phyloP scores from a whole-genome alignment of 2,797 vertebrate genomes.

The Enteromius trimaculatus region DNA sequence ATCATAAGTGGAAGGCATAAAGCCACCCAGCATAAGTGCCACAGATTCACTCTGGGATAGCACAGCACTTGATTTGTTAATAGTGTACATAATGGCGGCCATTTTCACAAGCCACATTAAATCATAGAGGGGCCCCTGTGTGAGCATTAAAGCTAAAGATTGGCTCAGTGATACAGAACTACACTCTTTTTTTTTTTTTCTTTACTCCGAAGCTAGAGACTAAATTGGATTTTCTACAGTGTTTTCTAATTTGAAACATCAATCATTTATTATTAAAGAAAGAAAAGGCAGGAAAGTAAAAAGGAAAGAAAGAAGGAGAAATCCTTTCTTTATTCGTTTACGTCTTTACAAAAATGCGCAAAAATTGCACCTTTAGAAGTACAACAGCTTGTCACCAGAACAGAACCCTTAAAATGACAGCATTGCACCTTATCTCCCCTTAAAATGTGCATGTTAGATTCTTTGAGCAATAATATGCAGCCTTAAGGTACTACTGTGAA shows the following conservation, averaged over 20 bases:
- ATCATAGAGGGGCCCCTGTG: slow-evolving; percentile 84
- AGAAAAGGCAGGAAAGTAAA: slow-evolving; percentile 63
- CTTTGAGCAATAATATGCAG: neutral
- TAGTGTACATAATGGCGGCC: slow-evolving; percentile 88
- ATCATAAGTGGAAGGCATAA: slow-evolving; percentile 80
- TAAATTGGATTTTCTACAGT: slow-evolving; percentile 94
- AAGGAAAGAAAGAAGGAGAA: slow-evolving; percentile 50
- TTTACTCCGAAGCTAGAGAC: slow-evolving; percentile 86
- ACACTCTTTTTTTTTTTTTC: slow-evolving; percentile 74
- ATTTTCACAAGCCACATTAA: slow-evolving; percentile 88
- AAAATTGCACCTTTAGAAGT: neutral
- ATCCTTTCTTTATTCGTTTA: neutral
- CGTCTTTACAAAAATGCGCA: neutral
- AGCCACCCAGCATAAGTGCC: slow-evolving; percentile 75
- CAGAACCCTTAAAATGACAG: neutral
- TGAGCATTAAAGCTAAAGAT: slow-evolving; percentile 74
- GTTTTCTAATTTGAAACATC: slow-evolving; percentile 94
- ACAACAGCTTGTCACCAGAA: neutral
- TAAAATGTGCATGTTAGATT: neutral
- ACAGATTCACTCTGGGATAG: slow-evolving; percentile 80
- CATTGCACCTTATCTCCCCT: neutral
- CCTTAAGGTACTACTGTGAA: neutral
- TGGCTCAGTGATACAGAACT: slow-evolving; percentile 71
- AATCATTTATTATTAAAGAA: slow-evolving; percentile 97
- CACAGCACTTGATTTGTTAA: slow-evolving; percentile 83